Base-by-base conservation (phyloP, 2,113 vertebrate genomes). In the Pangasianodon hypophthalmus region DNA sequence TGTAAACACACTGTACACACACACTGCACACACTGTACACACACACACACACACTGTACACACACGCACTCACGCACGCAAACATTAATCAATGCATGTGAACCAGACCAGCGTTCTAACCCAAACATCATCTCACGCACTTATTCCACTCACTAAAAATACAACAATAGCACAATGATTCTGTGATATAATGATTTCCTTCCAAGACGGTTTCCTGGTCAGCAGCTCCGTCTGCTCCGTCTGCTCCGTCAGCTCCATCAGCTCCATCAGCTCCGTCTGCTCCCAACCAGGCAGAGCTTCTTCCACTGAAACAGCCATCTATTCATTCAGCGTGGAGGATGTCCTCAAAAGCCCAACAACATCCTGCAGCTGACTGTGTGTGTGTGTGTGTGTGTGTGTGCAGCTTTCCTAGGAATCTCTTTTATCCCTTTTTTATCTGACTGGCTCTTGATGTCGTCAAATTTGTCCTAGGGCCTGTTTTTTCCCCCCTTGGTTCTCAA, bases 321-420 rank as follows among this genome's bases (percentile, higher is more conserved):
- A 60, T 87, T 89, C 60, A 88, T 87, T 88, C 84, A 41, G 82
- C 50, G 26, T 64, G 32, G 88, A 92, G 90, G 91, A 92, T 92
- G 90, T 93, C 91, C 89, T 92, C 87, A 87, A 90, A 91, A 92
- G 91, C 89, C 81, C 87, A 92, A 89, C 87, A 91, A 91, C 91
- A 92, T 92, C 92, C 91, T 90, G 79, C 83, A 90, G 87, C 79
- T 88, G 88, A 86, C 69, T 54, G 50, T 41, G 77, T 71, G 52
- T 26, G 58, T 50, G 60, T 85, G 26, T 60, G 87, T 60, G 84
- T 48, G 37, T 41, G 44, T 26, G 64, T 24, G 1, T 86, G 54
- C 19, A 60, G 11, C 9, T 44, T 86, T 73, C 85, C 90, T 44
- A 50, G 56, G 73, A 91, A 87, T 44, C n/a, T 18, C 86, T 90